Conservation (phyloP, 2,797 vertebrate genomes). For the Acrossocheilus fasciatus region DNA sequence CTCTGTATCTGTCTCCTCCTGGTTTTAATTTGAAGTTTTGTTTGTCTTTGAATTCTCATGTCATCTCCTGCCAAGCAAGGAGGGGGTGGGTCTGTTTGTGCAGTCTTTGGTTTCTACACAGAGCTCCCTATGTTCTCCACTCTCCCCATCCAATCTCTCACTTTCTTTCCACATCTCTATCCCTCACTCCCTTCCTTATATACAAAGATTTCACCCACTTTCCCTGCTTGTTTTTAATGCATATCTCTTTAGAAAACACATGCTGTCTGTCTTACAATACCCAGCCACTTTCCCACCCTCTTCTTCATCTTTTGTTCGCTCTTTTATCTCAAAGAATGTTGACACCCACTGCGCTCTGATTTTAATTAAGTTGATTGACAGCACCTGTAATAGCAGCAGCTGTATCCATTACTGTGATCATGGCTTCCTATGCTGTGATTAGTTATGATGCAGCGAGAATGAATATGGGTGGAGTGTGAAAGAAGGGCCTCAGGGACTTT, state of each 20-base stretch:
- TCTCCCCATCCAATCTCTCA: background rate
- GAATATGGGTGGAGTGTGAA: constrained; percentile 37
- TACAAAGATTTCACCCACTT: background rate
- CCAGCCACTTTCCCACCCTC: background rate
- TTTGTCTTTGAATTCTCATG: constrained; percentile 71
- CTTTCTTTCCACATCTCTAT: constrained; percentile 8
- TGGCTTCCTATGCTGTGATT: constrained; percentile 66
- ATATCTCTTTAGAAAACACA: constrained; percentile 2
- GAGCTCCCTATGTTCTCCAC: constrained; percentile 41
- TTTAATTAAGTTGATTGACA: constrained; percentile 71
- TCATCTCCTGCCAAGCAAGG: constrained; percentile 68
- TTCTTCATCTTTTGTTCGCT: background rate
- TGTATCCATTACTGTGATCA: constrained; percentile 76
- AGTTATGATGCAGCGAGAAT: constrained; percentile 56
- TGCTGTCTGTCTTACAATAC: constrained; percentile 15
- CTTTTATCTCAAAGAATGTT: constrained; percentile 42
- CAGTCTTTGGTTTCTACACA: constrained; percentile 45
- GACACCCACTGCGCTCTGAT: constrained; percentile 2
- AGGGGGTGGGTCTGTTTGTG: constrained; percentile 59
- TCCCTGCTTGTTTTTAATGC: constrained; percentile 37
- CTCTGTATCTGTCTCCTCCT: constrained; percentile 56
- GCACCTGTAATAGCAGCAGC: constrained; percentile 72
- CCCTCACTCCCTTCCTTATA: constrained; percentile 22
- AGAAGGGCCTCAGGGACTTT: constrained; percentile 7
- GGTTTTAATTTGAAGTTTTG: constrained; percentile 74